A percentile compares a stretch with the other conserved stretches of the same genome.
phyloP scores from a whole-genome alignment of 2,797 vertebrate species.

The Alectoris magna region DNA sequence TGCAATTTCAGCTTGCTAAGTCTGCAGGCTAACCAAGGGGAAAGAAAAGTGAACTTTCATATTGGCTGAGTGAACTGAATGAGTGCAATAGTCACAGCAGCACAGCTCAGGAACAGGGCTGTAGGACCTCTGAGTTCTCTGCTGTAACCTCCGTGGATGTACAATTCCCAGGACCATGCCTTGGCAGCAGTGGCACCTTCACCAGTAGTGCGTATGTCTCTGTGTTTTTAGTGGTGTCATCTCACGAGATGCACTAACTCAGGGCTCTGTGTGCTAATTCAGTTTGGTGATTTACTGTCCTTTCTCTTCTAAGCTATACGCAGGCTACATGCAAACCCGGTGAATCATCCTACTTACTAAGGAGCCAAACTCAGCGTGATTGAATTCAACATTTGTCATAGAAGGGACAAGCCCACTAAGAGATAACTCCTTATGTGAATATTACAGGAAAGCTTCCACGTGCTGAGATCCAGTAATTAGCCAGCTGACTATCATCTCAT shows the following conservation, averaged over 20 bases:
- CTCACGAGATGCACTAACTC: neutral
- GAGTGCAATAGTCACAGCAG: neutral
- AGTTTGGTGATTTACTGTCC: neutral
- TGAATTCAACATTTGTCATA: neutral
- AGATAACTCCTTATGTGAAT: neutral
- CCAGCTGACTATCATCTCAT: neutral
- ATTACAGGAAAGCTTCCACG: neutral
- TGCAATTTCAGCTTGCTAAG: neutral
- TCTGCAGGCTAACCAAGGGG: neutral
- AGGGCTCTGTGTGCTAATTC: neutral
- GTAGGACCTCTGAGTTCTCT: neutral
- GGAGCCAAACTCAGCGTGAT: neutral
- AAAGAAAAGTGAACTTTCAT: neutral
- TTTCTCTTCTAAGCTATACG: neutral
- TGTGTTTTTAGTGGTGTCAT: neutral
- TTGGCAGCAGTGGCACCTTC: neutral
- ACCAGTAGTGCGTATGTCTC: neutral
- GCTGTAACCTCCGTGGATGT: rapidly evolving
- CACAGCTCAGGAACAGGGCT: neutral
- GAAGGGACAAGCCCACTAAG: neutral
- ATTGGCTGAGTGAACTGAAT: neutral
- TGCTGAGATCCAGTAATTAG: neutral
- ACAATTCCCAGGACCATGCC: neutral
- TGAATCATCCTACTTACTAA: neutral
- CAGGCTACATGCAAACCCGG: neutral